These are phyloP conservation scores for Illadopsis cleaveri DNA, from an alignment of 2,113 vertebrate species.

Conservation along the genomic window DNA sequence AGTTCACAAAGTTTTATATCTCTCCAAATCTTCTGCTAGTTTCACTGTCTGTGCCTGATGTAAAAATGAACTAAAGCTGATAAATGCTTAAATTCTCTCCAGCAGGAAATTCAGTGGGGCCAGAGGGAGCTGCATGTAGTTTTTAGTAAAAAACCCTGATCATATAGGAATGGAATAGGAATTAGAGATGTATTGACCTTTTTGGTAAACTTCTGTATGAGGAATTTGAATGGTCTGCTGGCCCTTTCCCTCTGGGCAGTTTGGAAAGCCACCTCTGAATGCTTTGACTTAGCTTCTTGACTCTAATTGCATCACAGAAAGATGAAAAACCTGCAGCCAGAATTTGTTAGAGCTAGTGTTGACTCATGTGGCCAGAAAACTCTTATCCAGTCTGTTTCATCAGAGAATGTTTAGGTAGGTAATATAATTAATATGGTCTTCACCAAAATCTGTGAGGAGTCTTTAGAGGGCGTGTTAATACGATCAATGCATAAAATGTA, in stretches of 20 bases:
- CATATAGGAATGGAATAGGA: not conserved
- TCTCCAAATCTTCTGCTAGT: not conserved
- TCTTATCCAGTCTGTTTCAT: not conserved
- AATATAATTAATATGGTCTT: not conserved
- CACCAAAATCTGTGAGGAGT: not conserved
- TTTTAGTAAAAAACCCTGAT: not conserved
- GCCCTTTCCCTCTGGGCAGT: not conserved
- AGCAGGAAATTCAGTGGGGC: not conserved
- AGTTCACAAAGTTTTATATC: not conserved
- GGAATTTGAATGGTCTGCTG: not conserved
- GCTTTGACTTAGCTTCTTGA: not conserved
- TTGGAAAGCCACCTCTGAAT: not conserved
- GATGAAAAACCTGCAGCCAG: not conserved
- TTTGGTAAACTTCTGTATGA: not conserved
- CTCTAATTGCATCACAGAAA: not conserved
- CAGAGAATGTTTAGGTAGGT: not conserved
- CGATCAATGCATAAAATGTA: not conserved
- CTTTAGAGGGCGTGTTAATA: not conserved
- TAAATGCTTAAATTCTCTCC: not conserved
- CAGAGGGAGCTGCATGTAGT: not conserved
- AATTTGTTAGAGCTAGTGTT: not conserved
- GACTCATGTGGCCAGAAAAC: not conserved
- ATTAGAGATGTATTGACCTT: not conserved
- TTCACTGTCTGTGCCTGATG: not conserved
- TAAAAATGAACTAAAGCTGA: not conserved